A percentile compares a stretch with the other conserved stretches of the same genome.
These are phyloP conservation scores for Phalacrocorax pelagicus DNA, from an alignment of 2,113 vertebrate species.

Conservation along the genomic window DNA sequence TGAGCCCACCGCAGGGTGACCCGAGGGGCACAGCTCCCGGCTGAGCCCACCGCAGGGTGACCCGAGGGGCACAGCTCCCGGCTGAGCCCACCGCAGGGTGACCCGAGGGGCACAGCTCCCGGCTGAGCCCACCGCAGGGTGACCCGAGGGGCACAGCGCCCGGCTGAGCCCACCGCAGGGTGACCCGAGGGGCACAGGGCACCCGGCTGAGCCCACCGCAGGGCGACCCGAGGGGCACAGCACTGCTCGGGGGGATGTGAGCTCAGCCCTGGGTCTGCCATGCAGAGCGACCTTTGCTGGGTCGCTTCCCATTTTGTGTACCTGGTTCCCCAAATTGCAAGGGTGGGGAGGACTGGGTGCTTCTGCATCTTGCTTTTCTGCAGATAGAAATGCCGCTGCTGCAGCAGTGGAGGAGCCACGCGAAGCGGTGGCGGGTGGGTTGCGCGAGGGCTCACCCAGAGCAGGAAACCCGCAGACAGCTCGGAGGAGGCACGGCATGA, in stretches of 20 bases:
- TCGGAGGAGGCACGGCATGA: neutral
- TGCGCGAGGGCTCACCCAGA: neutral
- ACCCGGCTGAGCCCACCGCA: neutral
- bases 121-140: neutral
- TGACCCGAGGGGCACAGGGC: neutral
- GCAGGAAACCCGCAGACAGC: neutral
- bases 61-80: no score
- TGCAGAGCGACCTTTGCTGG: neutral
- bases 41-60: no score
- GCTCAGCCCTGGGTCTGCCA: neutral
- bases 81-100: no score
- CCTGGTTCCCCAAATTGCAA: neutral
- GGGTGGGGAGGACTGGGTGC: rapidly evolving
- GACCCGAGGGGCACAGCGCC: neutral
- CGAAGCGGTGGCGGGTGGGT: rapidly evolving
- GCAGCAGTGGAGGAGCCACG: rapidly evolving
- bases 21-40: no score
- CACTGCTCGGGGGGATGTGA: neutral
- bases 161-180: neutral
- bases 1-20: no score
- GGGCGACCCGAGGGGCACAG: neutral
- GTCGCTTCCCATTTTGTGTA: neutral
- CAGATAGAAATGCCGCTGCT: rapidly evolving
- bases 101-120: neutral
- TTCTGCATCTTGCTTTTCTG: rapidly evolving